phyloP scores from a whole-genome alignment of 2,113 vertebrate species.

The Pomatorhinus ruficollis region DNA sequence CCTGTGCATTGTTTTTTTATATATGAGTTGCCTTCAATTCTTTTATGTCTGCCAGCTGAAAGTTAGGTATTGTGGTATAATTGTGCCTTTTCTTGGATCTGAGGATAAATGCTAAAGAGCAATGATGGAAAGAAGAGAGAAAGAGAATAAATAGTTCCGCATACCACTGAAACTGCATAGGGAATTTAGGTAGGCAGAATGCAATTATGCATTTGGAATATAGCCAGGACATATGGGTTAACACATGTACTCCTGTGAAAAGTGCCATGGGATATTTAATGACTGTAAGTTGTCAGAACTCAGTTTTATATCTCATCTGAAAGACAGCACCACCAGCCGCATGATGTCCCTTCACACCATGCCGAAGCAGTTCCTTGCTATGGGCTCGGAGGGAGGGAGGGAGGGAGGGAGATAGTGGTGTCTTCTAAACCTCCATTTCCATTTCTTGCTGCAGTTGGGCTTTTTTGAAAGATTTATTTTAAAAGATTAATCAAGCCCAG shows the following conservation, averaged over 20 bases:
- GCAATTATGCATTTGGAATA: slow-evolving; percentile 66
- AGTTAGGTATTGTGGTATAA: neutral
- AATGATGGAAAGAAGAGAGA: neutral
- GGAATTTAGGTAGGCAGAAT: slow-evolving; percentile 68
- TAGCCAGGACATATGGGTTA: slow-evolving; percentile 66
- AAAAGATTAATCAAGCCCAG: neutral
- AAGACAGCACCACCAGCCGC: slow-evolving; percentile 48
- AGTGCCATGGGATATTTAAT: slow-evolving; percentile 70
- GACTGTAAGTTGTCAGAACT: slow-evolving; percentile 66
- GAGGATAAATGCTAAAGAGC: neutral
- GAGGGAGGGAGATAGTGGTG: neutral
- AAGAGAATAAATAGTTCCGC: slow-evolving; percentile 20
- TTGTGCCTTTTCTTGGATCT: neutral
- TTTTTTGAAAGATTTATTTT: neutral
- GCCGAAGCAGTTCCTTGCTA: neutral
- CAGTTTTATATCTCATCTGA: slow-evolving; percentile 58
- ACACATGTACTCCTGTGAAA: slow-evolving; percentile 70
- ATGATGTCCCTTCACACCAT: slow-evolving; percentile 18
- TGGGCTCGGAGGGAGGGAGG: neutral
- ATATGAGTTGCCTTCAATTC: neutral
- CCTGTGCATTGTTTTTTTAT: neutral
- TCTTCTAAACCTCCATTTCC: neutral
- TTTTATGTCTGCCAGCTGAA: neutral
- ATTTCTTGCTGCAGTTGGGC: neutral
- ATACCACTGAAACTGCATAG: slow-evolving; percentile 25